Evolutionary conservation across 1,140 invertebrate species (phyloP).

Genomic region (Tetraneura akinire): DNA sequence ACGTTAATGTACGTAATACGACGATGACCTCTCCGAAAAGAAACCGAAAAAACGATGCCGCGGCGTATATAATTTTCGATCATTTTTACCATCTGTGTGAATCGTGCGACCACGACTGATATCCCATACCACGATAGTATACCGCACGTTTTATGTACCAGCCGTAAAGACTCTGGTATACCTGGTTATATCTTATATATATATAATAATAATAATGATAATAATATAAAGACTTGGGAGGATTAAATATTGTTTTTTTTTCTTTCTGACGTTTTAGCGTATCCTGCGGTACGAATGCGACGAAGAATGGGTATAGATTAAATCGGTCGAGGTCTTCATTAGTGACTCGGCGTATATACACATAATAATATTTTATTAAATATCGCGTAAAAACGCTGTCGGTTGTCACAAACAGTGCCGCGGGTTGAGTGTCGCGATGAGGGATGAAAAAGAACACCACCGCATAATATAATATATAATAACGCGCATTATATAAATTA

Average conservation of each 20-base stretch:
- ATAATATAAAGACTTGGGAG: slow-evolving; percentile 2
- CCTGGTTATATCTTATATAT: too few relatives aligned
- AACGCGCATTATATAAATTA: too few relatives aligned
- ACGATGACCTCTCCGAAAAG: slow-evolving; percentile 14
- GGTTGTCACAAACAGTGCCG: slow-evolving; percentile 4
- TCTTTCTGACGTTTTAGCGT: not conserved
- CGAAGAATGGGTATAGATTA: not conserved
- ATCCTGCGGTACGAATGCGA: too few relatives aligned
- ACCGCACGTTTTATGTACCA: not conserved
- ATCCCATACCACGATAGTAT: not conserved
- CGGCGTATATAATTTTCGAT: slow-evolving; percentile 45
- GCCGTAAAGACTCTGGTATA: too few relatives aligned
- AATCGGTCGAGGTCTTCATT: not conserved
- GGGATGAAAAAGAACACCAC: slow-evolving; percentile 27
- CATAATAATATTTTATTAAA: too few relatives aligned
- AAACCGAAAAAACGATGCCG: slow-evolving; percentile 35
- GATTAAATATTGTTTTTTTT: slow-evolving; percentile 36
- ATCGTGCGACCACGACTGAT: not conserved
- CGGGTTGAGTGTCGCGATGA: slow-evolving; percentile 5
- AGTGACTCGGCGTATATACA: slow-evolving; percentile 14
- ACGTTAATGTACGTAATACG: slow-evolving; percentile 39
- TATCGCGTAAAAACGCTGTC: slow-evolving; percentile 1
- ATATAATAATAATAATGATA: too few relatives aligned
- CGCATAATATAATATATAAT: slow-evolving; percentile 15
- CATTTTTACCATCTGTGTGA: not conserved